Base-by-base conservation (phyloP, 2,797 vertebrate species). In the Lepidocolaptes lacrymiger region DNA sequence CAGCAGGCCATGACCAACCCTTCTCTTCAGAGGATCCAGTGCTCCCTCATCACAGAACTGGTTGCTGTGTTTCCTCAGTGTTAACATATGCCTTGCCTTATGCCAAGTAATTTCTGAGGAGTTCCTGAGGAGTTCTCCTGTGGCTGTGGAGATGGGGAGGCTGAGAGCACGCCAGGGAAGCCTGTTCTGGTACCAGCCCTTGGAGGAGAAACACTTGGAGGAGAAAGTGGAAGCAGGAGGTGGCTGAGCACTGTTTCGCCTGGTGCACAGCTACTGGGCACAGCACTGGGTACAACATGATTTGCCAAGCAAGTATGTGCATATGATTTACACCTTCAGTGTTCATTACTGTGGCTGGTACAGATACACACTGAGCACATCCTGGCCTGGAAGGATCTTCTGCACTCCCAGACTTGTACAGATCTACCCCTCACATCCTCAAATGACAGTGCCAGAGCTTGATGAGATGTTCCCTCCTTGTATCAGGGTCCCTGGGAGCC, bases 1-100 rank as follows among this genome's bases (percentile, higher is more conserved):
- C 0, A 0, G 4, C 12, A 68, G 82, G 22, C 68, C 0, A 0
- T 27, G 39, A 71, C 2, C 6, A 85, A 71, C 28, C 79, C 39
- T 77, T 46, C 54, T 68, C 64, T 48, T 66, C 62, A 80, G 72
- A 81, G 21, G 43, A 61, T 49, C 58, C 69, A 69, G 37, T 0
- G 4, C 4, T 93, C 73, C 55, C 27, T 76, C 11, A 0, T 21
- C 52, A 41, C 26, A 51, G 26, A 62, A 88, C 44, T 3, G n/a
- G 22, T 85, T 85, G 55, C 71, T 73, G 39, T 36, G 43, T 55
- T 87, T 56, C 78, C 64, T 77, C 49, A 3, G 4, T 49, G 74
- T 51, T 34, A 58, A 48, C 54, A 32, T 14, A 43, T 6, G 44
- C 26, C 74, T 85, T 68, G 32, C 49, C 37, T 71, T 51, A 39